Base-by-base conservation (phyloP, 1,140 invertebrate species). In the Cotesia chilonis region DNA sequence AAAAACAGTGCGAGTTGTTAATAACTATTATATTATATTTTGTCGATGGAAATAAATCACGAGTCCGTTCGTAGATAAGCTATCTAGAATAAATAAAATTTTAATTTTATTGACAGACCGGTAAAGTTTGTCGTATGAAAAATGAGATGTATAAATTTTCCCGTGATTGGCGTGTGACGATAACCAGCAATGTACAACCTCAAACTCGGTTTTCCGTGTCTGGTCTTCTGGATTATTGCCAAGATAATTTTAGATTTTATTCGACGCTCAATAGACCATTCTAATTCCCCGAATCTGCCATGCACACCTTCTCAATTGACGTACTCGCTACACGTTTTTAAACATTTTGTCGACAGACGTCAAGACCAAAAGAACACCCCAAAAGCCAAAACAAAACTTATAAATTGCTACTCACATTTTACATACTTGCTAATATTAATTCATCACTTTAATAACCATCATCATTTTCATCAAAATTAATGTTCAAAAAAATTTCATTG, bases 191-290 rank as follows among this genome's bases (percentile, higher is more conserved):
- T 52, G 68, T 70, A 70, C 68, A 66, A 57, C 68, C 38, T 68
- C 57, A 36, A 47, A 41, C 77, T 75, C 70, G 60, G 65, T 76
- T 78, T 76, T 76, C 77, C 73, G 73, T 78, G 75, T 80, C 72
- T 76, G 59, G 70, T 72, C 70, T 47, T 79, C 74, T 81, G 80
- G 80, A 81, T 80, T 74, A 78, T 76, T 81, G 80, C 80, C 80
- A 81, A 77, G 68, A 59, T 80, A 81, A 80, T 80, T 81, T 81
- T 81, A 80, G 80, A 75, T 78, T 81, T 81, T 81, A 81, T 81
- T 81, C 79, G 74, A 80, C 77, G 79, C 77, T 79, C 79, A 77
- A 80, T 78, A 76, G 78, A 77, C 77, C 77, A 80, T 80, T 79
- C 78, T 79, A 77, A 79, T 79, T 80, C 78, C 54, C 73, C 76